Base-by-base conservation (phyloP, 2,888 invertebrate genomes). In the Pheosia tremula region DNA sequence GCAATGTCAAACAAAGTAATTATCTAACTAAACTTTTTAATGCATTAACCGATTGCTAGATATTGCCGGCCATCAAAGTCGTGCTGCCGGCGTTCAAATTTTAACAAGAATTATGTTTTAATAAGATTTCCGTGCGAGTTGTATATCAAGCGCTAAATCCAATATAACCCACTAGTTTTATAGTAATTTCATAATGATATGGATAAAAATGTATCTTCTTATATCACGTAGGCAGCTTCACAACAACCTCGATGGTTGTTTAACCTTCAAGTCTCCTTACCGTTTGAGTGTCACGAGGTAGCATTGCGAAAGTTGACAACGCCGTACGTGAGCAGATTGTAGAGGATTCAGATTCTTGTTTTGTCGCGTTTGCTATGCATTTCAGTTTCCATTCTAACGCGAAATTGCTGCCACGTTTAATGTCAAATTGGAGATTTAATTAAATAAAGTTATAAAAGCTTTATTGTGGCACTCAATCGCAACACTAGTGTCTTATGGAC, bases 261-360 rank as follows among this genome's bases (percentile, higher is more conserved):
- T 83, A 91, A 88, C 91, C 92, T 92, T 92, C 90, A 76, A 82
- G 86, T 82, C 83, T 83, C 85, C 85, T 89, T 84, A 88, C 85
- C 81, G 87, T 86, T 86, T 82, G 87, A 87, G 85, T 81, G 85
- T 83, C 84, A 85, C 86, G 88, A 90, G 90, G 90, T 87, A 87
- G 82, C 83, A 85, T 93, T 93, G 89, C 93, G 92, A 93, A 93
- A 93, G 92, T 91, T 89, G 89, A 91, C 91, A 88, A 83, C 85
- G 78, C 71, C 71, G 85, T 86, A 92, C 93, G 93, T 93, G 93
- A 87, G 81, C 68, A 72, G 91, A 81, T 81, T 93, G 83, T 83
- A 77, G 81, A 91, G 78, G 80, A 85, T 81, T 76, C 82, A 81
- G 79, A 83, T 85, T 87, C 85, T 86, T 83, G 80, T 86, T 82